Evolutionary conservation across 2,797 vertebrate species (phyloP).

Genomic region (Phrynocephalus vlangalii): DNA sequence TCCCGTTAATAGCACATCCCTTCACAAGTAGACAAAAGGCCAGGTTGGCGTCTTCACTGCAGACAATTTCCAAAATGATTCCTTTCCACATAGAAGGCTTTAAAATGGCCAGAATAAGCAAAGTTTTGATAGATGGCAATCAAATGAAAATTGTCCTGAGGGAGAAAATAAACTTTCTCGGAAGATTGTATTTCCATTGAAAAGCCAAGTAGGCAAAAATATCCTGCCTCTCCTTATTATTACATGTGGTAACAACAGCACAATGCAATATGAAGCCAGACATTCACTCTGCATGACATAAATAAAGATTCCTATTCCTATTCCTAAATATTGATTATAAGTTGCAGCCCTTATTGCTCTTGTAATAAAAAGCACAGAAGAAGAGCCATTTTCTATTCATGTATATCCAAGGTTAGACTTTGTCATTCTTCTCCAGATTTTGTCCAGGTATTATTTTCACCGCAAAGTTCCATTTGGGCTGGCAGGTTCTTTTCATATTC

Average conservation of each 20-base stretch:
- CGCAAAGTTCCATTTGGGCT: slow-evolving; percentile 28
- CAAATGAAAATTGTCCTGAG: neutral
- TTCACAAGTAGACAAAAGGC: too few relatives aligned
- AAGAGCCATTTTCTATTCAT: neutral
- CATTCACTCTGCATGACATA: neutral
- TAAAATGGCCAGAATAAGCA: neutral
- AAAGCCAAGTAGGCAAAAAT: neutral
- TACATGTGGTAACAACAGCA: neutral
- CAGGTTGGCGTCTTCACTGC: too few relatives aligned
- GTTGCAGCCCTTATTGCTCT: neutral
- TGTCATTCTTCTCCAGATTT: neutral
- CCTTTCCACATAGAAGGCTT: neutral
- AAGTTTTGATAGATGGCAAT: neutral
- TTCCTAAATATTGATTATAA: neutral
- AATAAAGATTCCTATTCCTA: neutral
- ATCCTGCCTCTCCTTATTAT: neutral
- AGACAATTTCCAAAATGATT: neutral
- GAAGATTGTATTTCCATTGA: neutral
- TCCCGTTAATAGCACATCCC: too few relatives aligned
- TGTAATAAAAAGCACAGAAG: neutral
- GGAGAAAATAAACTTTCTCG: neutral
- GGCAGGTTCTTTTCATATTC: slow-evolving; percentile 38
- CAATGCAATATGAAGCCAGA: neutral
- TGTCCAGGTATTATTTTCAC: slow-evolving; percentile 23
- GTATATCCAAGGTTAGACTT: neutral